Evolutionary conservation across 2,113 vertebrate species (phyloP).

Genomic region (Zootoca vivipara): DNA sequence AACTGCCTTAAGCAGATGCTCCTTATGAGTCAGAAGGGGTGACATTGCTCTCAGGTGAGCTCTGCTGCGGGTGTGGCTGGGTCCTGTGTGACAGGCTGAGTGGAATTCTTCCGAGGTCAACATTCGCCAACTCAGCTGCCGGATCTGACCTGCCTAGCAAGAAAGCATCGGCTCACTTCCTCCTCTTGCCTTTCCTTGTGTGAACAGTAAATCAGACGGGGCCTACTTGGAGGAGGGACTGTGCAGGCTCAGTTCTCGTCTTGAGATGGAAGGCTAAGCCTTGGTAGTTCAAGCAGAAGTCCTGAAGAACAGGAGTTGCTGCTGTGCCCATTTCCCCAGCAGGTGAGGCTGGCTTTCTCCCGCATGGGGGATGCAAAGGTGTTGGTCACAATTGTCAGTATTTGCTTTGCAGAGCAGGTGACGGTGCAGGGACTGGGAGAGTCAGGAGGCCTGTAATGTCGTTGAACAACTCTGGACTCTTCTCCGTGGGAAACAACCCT

Average conservation of each 20-base stretch:
- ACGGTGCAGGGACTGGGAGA: too few species aligned
- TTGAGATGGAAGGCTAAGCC: background rate
- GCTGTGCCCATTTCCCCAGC: background rate
- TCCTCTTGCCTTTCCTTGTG: background rate
- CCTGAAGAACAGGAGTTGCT: background rate
- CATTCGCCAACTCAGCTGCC: background rate
- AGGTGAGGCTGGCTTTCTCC: background rate
- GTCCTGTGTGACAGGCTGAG: background rate
- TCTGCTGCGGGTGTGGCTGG: background rate
- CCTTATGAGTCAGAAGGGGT: background rate
- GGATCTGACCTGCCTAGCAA: background rate
- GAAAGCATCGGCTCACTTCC: background rate
- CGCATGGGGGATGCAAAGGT: too few species aligned
- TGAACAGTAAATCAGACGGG: background rate
- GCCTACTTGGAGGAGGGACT: too few species aligned
- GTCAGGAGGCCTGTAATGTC: too few species aligned
- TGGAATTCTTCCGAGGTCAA: background rate
- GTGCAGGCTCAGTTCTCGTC: background rate
- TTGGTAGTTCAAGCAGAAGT: too few species aligned
- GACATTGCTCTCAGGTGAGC: too few species aligned
- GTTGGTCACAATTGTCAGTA: too few species aligned
- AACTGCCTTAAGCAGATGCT: background rate
- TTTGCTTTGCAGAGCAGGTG: too few species aligned
- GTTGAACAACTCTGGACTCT: too few species aligned
- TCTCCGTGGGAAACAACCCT: too few species aligned